Base-by-base conservation (phyloP, 1,140 invertebrate genomes). In the Ceratina japonica region DNA sequence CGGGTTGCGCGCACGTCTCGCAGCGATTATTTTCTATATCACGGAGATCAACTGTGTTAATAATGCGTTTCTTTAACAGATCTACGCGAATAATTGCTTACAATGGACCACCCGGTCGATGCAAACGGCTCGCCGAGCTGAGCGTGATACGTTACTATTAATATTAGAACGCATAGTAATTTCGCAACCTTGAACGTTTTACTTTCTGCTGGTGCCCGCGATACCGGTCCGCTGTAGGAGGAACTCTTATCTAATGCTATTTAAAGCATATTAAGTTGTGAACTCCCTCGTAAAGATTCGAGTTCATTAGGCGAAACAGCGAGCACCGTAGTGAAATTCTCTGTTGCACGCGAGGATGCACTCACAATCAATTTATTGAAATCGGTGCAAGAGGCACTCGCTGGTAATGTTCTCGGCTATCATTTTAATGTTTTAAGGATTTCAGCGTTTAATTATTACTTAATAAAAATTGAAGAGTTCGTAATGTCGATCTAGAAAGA, bases 11-110 rank as follows among this genome's bases (percentile, higher is more conserved):
- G 2, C 44, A 18, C 20, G 24, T 15, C 22, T 58, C 44, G 7
- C 73, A 0, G 22, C 66, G 75, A 77, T 77, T 61, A 71, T 77
- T 62, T 64, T 64, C 59, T 15, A 71, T 71, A 44, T 61, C 31
- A 18, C 8, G 37, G 4, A 0, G 27, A 49, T 79, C 24, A 37
- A 49, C 66, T 54, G 51, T 31, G 51, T 54, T 54, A 61, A 31
- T 71, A 59, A 24, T 12, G 54, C 54, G 68, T 58, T 58, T 22
- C 31, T 58, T 58, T 70, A 59, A 56, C 20, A 58, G 27, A 20
- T 58, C 31, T 12, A 1, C 2, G 24, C 16, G 66, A 16, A 37
- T 54, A 69, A 54, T 54, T 31, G 66, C 66, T 31, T 31, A 56
- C 66, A 56, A 31, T 31, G 51, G 66, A 69, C 51, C 51, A 69